Evolutionary conservation across 2,888 invertebrate genomes (phyloP), one percentile per base, ranked within the genome.

Genomic region (Cylindroiulus punctatus): DNA sequence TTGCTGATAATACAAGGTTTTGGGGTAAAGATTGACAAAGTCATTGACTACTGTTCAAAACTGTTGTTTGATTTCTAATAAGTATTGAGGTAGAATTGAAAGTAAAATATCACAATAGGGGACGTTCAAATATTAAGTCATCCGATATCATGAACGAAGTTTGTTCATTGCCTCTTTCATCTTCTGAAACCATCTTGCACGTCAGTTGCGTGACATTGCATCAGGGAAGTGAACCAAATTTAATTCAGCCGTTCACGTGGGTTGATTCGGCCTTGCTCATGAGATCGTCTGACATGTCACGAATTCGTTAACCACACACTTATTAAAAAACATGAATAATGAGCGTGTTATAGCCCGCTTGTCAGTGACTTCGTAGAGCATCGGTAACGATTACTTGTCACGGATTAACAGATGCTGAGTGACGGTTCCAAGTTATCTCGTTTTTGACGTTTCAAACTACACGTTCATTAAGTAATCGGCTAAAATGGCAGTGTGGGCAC

Each of bases 381-480:
- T 76, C 12, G 30, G 22, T 76, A 76, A 76, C 76, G 76, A 76
- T 30, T 76, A 76, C 76, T 10, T 76, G 76, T 76, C 76, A 30
- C 17, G 30, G 76, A 30, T 76, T 76, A 76, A 30, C 76, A 76
- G 76, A 76, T 76, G 76, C 22, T 76, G 76, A 76, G 22, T 76
- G 76, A 76, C 76, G 76, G 76, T 30, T 76, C 30, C 22, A 76
- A 26, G 22, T 30, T 76, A 76, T 76, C 36, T 36, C 36, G 36
- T 14, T 26, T 76, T 76, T 76, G 76, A 76, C 30, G 26, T 76
- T 76, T 14, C 65, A 22, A 65, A 26, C 22, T 5, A 65, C n/a
- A n/a, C n/a, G n/a, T n/a, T n/a, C n/a, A 22, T 65, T 65, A 26
- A 44, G 19, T 14, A 57, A 57, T 57, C n/a, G 2, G n/a, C n/a